Base-by-base conservation (phyloP, 2,797 vertebrate species). In the Pitangus sulphuratus region DNA sequence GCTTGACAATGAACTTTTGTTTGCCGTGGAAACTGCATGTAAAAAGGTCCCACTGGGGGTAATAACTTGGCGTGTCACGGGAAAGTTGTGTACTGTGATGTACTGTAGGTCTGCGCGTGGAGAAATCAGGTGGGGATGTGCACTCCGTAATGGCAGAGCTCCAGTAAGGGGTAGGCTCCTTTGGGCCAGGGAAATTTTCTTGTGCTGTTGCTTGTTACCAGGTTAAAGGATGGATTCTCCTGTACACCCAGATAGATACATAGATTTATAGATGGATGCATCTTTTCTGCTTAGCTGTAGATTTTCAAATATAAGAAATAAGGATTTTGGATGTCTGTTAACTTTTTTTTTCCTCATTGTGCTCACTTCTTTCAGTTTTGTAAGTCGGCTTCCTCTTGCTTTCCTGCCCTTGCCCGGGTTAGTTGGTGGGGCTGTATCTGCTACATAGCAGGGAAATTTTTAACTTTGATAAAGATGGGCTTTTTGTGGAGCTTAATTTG, bases 1-100 rank as follows among this genome's bases (percentile, higher is more conserved):
- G 97, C 96, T 97, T 97, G 96, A 97, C 96, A 96, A 95, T 98
- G 96, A 96, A 97, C 97, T 98, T 97, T 94, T 95, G 95, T 96
- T 97, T 58, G 2, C 82, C 79, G 86, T 76, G 78, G 47, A 92
- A 84, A 26, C 96, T 97, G 88, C 80, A 4, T 85, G 94, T 87
- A 79, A 87, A 92, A 97, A 95, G 78, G 93, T 90, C 77, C 87
- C 91, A 87, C 48, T 51, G 96, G 89, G 78, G 84, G 47, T 45
- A 78, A 87, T 87, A 96, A 90, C 85, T 86, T 79, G 76, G 80
- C 0, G 4, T 93, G 93, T 91, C 24, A 22, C 0, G 19, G 45
- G 64, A 61, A 94, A 94, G 90, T 95, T 96, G 47, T 68, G 71
- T 28, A 1, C 61, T 2, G 31, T 76, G 72, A 11, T 76, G 74